These are phyloP conservation scores for Sebastes cheni DNA, from an alignment of 2,797 vertebrate species.

Conservation along the genomic window DNA sequence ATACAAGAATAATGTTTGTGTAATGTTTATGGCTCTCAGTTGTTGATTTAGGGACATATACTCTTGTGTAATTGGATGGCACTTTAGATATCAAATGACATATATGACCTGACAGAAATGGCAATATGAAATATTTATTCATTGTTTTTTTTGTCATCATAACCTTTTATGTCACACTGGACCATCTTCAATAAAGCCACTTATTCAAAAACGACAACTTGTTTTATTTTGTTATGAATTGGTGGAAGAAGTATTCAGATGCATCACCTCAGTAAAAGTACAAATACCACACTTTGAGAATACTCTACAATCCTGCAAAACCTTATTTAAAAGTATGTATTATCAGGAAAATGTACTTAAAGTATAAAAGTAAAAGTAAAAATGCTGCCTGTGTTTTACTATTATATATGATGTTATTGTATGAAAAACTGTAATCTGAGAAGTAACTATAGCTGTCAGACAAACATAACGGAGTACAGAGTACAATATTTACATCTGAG, in stretches of 20 bases:
- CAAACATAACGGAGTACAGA: no score
- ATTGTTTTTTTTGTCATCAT: neutral
- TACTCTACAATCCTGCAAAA: neutral
- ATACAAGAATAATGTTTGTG: neutral
- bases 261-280: neutral
- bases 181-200: constrained; percentile 2
- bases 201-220: neutral
- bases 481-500: no score
- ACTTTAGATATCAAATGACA: neutral
- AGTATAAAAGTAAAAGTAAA: no score
- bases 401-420: neutral
- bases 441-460: no score
- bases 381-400: no score
- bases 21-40: neutral
- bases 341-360: no score
- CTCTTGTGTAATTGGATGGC: neutral
- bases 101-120: neutral
- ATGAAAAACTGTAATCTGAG: neutral
- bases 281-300: neutral
- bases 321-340: no score
- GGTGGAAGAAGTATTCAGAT: no score
- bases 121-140: neutral
- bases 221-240: neutral
- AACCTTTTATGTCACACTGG: neutral
- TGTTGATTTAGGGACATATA: neutral